Percentiles rank a stretch among this genome's conserved stretches.
Evolutionary conservation across 1,140 invertebrate genomes (phyloP).

Genomic region (Drosophila sulfurigaster): DNA sequence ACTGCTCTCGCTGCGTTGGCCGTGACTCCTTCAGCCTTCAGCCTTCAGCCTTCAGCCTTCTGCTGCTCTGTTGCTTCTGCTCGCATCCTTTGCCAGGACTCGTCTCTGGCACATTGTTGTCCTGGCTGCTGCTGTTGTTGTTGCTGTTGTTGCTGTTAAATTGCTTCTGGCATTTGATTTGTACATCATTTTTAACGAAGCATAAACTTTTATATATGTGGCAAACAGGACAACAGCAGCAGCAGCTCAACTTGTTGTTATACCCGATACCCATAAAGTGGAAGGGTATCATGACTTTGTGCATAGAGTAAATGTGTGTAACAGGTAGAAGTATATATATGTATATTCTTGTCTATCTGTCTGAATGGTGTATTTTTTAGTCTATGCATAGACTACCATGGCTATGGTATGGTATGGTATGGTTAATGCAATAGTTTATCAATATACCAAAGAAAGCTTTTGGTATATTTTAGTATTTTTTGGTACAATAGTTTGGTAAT

Average conservation of each 20-base stretch:
- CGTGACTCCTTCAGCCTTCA: constrained; percentile 28
- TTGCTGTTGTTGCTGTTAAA: constrained; percentile 58
- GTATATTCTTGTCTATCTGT: too few species aligned
- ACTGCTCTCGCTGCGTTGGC: constrained; percentile 55
- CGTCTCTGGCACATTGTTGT: constrained; percentile 18
- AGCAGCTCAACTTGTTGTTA: constrained; percentile 17
- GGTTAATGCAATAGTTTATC: too few species aligned
- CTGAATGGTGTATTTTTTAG: too few species aligned
- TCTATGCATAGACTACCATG: too few species aligned
- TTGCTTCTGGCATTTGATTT: constrained; percentile 82
- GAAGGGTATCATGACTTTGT: too few species aligned
- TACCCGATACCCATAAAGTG: background rate
- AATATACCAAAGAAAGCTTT: too few species aligned
- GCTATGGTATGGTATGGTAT: too few species aligned
- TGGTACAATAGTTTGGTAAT: too few species aligned
- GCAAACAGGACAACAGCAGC: constrained; percentile 4
- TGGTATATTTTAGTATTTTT: too few species aligned
- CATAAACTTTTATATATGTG: constrained; percentile 62
- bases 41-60: constrained; percentile 19
- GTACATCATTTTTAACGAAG: constrained; percentile 82
- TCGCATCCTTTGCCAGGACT: constrained; percentile 29
- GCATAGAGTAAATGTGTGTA: too few species aligned
- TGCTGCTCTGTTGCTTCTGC: constrained; percentile 1
- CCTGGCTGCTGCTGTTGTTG: constrained; percentile 25
- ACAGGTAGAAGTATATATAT: too few species aligned